A percentile compares a stretch with the other conserved stretches of the same genome.
Conservation (phyloP, 1,140 invertebrate genomes). For the Ylistrum balloti region DNA sequence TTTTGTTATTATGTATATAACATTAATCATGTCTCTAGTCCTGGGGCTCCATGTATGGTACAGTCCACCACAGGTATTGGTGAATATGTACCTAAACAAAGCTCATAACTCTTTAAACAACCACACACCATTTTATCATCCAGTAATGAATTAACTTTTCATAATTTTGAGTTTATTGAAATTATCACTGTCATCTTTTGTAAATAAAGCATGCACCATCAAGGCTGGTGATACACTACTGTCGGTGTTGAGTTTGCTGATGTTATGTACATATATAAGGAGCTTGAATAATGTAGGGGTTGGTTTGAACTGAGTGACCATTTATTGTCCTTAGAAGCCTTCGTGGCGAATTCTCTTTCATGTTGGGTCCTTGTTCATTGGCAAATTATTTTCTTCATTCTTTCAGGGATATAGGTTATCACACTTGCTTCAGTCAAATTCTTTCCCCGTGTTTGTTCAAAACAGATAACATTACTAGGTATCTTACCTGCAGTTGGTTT, state of each 20-base stretch:
- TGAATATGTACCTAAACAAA: not conserved
- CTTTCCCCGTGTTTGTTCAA: not conserved
- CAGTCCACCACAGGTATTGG: not conserved
- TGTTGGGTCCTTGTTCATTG: not conserved
- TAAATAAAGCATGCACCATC: constrained; percentile 34
- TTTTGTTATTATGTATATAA: constrained; percentile 36
- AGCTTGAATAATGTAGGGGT: constrained; percentile 26
- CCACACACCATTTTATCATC: constrained; percentile 5
- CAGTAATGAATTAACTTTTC: constrained; percentile 14
- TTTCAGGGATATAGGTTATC: constrained; percentile 12
- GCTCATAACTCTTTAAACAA: not conserved
- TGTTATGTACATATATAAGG: constrained; percentile 31
- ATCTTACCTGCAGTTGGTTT: constrained; percentile 12
- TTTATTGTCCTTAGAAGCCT: not conserved
- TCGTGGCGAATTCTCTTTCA: not conserved
- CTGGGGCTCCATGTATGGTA: not conserved
- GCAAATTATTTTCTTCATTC: constrained; percentile 9
- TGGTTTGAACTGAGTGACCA: constrained; percentile 18
- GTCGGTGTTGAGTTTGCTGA: constrained; percentile 6
- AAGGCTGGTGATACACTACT: not conserved
- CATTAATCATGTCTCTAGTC: constrained; percentile 26
- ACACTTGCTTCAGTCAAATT: constrained; percentile 16
- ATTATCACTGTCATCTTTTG: constrained; percentile 39
- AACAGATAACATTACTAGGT: constrained; percentile 4
- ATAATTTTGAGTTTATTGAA: constrained; percentile 15